Evolutionary conservation across 2,113 vertebrate genomes (phyloP), one percentile per base, ranked within the genome.

Genomic region (Sialia sialis): DNA sequence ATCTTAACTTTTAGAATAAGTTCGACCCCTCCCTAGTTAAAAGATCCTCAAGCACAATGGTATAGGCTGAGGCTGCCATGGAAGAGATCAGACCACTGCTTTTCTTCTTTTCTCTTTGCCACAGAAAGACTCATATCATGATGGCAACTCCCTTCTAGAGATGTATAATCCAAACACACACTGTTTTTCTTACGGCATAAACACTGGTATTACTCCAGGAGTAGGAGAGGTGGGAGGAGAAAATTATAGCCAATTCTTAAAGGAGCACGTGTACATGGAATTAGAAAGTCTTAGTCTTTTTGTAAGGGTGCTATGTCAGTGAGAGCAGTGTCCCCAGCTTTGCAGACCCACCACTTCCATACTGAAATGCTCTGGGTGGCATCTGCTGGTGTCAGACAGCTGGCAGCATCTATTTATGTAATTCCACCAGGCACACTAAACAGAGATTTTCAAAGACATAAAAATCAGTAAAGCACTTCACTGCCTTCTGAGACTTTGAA

Each of bases 391-490:
- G 32, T 86, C 73, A 86, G 68, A 84, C 90, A 95, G 82, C 92
- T 90, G 92, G 90, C 79, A 91, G 63, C 27, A 29, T 36, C 30
- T 74, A 88, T 38, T 77, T 78, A 43, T 75, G 10, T 41, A 74
- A 92, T 88, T 94, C 92, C 79, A 90, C 43, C 56, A 88, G 82
- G 90, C 56, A 72, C 60, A 78, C 92, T 93, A 94, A 93, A 94
- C 3, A 39, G 78, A 90, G 34, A 77, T 91, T 97, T 93, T 90
- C 87, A 95, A 88, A 92, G 66, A 90, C 89, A 92, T 93, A 93
- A 94, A 97, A 96, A 92, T 78, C 89, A 93, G 55, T 84, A 95
- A 94, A 90, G 72, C 87, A 94, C 70, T 94, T 83, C 85, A 52
- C 48, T 88, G 79, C 90, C 87, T 95, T 80, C 63, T 1, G 60